Base-by-base conservation (phyloP, 1,140 invertebrate genomes). In the Caenorhabditis remanei region DNA sequence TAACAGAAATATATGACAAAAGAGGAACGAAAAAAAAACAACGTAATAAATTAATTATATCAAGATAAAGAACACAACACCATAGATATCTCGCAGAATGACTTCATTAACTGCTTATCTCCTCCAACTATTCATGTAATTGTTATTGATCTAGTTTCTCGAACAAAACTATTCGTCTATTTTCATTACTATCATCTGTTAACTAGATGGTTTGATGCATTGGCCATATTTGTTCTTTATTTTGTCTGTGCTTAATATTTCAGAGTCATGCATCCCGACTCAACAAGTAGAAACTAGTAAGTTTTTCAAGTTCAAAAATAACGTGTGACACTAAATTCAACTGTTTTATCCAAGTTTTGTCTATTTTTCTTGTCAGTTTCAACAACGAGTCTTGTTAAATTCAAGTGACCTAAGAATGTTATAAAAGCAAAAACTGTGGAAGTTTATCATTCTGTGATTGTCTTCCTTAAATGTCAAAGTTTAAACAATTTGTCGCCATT, bases 141-240 rank as follows among this genome's bases (percentile, higher is more conserved):
- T 43, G 41, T 40, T 71, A 43, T 71, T 19, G 65, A 71, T 71
- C 65, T 4, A 71, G 65, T 71, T 71, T 43, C 4, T 71, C 6
- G 65, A 71, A 43, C 16, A n/a, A 7, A 43, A 9, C 6, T 32
- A 65, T 43, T 46, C 40, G 19, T 71, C 65, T 46, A 71, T 16
- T 71, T 46, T 65, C 61, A 40, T 65, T 16, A 46, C 19, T 71
- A 46, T 71, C 65, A 43, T 46, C 32, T 43, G 41, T 16, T 19
- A 71, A 71, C 40, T 46, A n/a, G 41, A 71, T 71, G 65, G 21
- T 71, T 71, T 71, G 65, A 71, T 71, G 65, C 65, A 41, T 71
- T 46, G 40, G 40, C 11, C 40, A 16, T 43, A 43, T 13, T 43
- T 71, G 40, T 43, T 71, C 41, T 43, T 14, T 16, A 14, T 71